A percentile compares a stretch with the other conserved stretches of the same genome.
These are phyloP conservation scores for Camponotus fellah DNA, from an alignment of 2,888 invertebrate genomes.

Conservation along the genomic window DNA sequence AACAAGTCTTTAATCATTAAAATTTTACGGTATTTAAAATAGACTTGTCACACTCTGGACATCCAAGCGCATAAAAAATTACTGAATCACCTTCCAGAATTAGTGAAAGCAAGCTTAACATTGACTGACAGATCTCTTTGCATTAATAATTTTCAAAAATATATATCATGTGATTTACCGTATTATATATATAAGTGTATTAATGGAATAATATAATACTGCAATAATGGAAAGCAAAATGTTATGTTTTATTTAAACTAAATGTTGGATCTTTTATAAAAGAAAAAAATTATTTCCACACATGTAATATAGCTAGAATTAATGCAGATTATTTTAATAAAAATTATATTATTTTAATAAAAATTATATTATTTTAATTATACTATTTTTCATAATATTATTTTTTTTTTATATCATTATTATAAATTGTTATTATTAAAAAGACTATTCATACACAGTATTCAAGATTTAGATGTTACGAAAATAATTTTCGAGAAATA, in stretches of 20 bases:
- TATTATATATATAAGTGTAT: not conserved
- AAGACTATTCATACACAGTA: not conserved
- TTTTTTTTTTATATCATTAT: not conserved
- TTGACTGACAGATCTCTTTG: conserved; percentile 49
- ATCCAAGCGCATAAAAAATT: conserved; percentile 71
- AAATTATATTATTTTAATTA: not conserved
- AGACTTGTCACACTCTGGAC: not conserved
- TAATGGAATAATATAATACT: not conserved
- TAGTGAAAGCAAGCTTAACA: conserved; percentile 66
- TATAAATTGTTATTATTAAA: not conserved
- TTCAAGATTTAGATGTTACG: too few relatives aligned
- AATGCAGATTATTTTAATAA: conserved; percentile 18
- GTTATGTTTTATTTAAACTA: not conserved
- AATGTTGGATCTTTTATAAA: not conserved
- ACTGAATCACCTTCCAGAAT: conserved; percentile 72
- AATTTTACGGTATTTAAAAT: too few relatives aligned
- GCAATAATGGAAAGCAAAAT: not conserved
- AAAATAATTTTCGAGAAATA: too few relatives aligned
- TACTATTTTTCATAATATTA: not conserved
- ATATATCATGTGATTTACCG: not conserved
- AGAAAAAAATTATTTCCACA: not conserved
- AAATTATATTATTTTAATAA: not conserved
- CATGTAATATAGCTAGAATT: not conserved
- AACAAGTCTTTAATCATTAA: conserved; percentile 71
- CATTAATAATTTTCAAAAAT: conserved; percentile 17